These are phyloP conservation scores for Gallinago solitaria DNA, from an alignment of 2,797 vertebrate species.

Conservation along the genomic window DNA sequence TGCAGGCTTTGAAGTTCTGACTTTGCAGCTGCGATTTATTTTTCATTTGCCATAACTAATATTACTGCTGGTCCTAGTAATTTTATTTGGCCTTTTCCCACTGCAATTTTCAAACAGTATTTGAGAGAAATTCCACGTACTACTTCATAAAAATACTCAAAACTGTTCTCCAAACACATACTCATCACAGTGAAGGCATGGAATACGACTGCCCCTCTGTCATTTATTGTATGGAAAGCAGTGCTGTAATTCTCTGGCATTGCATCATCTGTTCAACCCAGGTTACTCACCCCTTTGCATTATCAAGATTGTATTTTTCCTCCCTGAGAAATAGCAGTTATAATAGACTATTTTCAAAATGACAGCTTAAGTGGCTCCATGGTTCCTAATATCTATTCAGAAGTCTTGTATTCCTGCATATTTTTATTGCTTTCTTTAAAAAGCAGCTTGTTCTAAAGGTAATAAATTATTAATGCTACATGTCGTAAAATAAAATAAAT, in stretches of 20 bases:
- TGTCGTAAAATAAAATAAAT: slow-evolving; percentile 77
- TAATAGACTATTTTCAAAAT: slow-evolving; percentile 46
- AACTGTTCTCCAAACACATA: neutral
- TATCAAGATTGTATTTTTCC: slow-evolving; percentile 24
- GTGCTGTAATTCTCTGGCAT: neutral
- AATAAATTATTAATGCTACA: slow-evolving; percentile 75
- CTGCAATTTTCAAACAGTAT: neutral
- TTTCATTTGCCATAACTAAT: neutral
- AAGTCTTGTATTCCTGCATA: slow-evolving; percentile 48
- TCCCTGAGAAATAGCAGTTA: slow-evolving; percentile 13
- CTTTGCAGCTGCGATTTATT: neutral
- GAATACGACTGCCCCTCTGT: neutral
- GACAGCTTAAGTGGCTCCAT: slow-evolving; percentile 68
- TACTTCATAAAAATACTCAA: neutral
- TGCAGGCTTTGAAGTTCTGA: neutral
- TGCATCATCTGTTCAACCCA: slow-evolving; percentile 10
- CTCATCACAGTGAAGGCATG: neutral
- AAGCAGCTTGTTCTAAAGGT: slow-evolving; percentile 61
- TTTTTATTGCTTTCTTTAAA: slow-evolving; percentile 64
- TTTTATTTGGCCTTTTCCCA: slow-evolving; percentile 15
- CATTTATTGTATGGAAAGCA: neutral
- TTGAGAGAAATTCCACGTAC: neutral
- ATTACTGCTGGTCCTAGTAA: neutral
- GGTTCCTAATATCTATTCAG: slow-evolving; percentile 60
- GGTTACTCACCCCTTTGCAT: slow-evolving; percentile 15